A percentile compares a stretch with the other conserved stretches of the same genome.
Conservation (phyloP, 2,888 invertebrate species). For the Drosophila diplacantha region DNA sequence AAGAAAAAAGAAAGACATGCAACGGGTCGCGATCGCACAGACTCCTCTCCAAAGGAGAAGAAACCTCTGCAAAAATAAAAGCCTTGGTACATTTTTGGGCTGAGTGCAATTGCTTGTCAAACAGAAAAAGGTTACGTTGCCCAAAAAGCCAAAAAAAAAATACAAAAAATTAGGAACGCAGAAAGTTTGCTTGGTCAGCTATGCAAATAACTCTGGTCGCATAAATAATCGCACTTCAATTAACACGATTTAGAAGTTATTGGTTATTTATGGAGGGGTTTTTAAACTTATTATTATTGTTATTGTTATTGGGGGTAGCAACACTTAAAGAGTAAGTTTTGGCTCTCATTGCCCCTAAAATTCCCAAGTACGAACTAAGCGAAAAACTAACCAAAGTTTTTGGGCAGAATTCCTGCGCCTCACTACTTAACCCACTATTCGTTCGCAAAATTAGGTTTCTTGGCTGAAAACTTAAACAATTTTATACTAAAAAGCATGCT, state of each 20-base stretch:
- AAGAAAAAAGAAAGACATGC: conserved; percentile 20
- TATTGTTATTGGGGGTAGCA: not conserved
- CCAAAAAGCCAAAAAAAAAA: conserved; percentile 42
- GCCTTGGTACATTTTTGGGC: conserved; percentile 71
- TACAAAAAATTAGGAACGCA: conserved; percentile 39
- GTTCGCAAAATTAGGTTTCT: no score
- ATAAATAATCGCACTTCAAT: conserved; percentile 6
- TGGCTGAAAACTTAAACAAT: no score
- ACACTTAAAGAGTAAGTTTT: not conserved
- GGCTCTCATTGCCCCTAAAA: no score
- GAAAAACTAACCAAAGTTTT: no score
- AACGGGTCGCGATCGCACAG: conserved; percentile 39
- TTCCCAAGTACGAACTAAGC: no score
- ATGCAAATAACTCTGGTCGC: conserved; percentile 7
- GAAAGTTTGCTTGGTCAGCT: conserved; percentile 17
- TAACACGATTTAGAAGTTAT: conserved; percentile 4
- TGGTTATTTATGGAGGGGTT: not conserved
- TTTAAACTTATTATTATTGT: not conserved
- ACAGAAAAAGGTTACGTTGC: conserved; percentile 67
- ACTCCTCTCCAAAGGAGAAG: conserved; percentile 32
- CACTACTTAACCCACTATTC: no score
- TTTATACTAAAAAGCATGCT: no score
- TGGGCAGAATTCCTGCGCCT: no score
- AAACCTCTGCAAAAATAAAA: conserved; percentile 15
- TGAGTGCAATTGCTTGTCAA: conserved; percentile 79